Evolutionary conservation across 2,797 vertebrate genomes (phyloP), one percentile per base, ranked within the genome.

Genomic region (Hippocampus kuda): DNA sequence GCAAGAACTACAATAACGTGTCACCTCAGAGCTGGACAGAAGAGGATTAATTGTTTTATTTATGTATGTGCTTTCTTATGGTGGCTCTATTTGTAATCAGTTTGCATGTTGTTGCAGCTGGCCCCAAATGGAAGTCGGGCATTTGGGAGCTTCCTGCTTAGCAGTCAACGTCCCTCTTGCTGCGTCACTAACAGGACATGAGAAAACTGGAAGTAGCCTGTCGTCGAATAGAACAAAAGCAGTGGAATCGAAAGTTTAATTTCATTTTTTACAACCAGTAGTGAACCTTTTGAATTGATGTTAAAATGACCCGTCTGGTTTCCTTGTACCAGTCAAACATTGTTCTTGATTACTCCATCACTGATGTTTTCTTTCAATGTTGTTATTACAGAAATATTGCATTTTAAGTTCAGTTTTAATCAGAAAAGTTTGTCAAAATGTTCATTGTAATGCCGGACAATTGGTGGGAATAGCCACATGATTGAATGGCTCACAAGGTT

Each of bases 101-200:
- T 70, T 53, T 1, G 66, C 46, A 24, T 80, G 74, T 79, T 81
- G 72, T 78, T 79, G 42, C 75, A 84, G 81, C 79, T 78, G 79
- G 30, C 62, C 46, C 24, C 62, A 62, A 63, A 42, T 44, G 64
- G 61, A 81, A 76, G 62, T 82, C 69, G 77, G 75, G 72, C 71
- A 30, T 79, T 78, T 78, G 48, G 30, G 4, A 56, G 57, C 62
- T 65, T 83, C 74, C 63, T 78, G 70, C 42, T 73, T 61, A 68
- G 48, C n/a, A 64, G 41, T 48, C 22, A 56, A 26, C 11, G 26
- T 34, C 15, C 15, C 63, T 74, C 22, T 20, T n/a, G 48, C 30
- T 66, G 22, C 74, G 27, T 38, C 62, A 49, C 46, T 65, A 38
- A 38, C n/a, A 46, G 61, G 66, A 72, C 67, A 75, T 48, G 27